Evolutionary conservation across 2,888 invertebrate genomes (phyloP).

Genomic region (Orchestes rusci): DNA sequence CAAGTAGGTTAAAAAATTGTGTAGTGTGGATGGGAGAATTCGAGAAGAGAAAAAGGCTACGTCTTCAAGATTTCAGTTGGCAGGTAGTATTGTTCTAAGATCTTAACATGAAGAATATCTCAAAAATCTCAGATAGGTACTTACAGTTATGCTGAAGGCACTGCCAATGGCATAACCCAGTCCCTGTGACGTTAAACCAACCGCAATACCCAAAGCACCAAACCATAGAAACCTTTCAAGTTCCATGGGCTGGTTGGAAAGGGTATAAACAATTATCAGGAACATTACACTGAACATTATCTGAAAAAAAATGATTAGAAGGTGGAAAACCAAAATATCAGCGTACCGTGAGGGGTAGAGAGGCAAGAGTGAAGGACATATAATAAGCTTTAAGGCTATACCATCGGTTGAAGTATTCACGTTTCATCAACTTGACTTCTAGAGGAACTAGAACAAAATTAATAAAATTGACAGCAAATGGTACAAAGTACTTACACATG

Average conservation of each 20-base stretch:
- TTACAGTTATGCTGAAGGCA: slow-evolving; percentile 51
- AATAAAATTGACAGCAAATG: not conserved
- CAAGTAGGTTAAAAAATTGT: too few relatives aligned
- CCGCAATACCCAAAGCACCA: slow-evolving; percentile 50
- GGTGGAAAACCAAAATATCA: not conserved
- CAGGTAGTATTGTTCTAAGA: too few relatives aligned
- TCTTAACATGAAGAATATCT: too few relatives aligned
- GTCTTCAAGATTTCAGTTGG: too few relatives aligned
- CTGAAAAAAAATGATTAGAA: slow-evolving; percentile 39
- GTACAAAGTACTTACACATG: slow-evolving; percentile 53
- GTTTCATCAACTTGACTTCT: slow-evolving; percentile 51
- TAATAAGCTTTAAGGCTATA: slow-evolving; percentile 59
- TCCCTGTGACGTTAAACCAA: slow-evolving; percentile 65
- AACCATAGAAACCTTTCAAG: slow-evolving; percentile 54
- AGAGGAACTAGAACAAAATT: slow-evolving; percentile 49
- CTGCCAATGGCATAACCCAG: slow-evolving; percentile 64
- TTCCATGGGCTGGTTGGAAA: slow-evolving; percentile 64
- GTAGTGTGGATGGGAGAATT: too few relatives aligned
- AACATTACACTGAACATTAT: slow-evolving; percentile 45
- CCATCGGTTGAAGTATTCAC: slow-evolving; percentile 63
- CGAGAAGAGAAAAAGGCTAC: too few relatives aligned
- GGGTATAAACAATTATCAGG: slow-evolving; percentile 47
- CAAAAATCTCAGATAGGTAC: too few relatives aligned
- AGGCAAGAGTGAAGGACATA: slow-evolving; percentile 49
- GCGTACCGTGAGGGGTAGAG: slow-evolving; percentile 51